A percentile compares a stretch with the other conserved stretches of the same genome.
Conservation (phyloP, 2,888 invertebrate species). For the Pollenia griseotomentosa region DNA sequence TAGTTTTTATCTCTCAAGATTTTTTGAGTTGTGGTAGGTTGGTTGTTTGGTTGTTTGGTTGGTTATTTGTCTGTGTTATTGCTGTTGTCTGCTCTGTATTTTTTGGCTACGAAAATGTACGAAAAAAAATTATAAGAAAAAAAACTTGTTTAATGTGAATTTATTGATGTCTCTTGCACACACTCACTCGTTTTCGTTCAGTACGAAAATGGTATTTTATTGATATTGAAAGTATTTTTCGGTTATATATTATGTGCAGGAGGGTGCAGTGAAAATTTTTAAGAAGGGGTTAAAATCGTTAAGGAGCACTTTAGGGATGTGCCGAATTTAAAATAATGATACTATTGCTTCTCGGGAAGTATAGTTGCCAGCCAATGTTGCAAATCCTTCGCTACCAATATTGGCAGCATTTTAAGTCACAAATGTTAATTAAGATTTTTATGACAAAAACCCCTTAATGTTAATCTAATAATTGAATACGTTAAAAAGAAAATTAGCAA, state of each 20-base stretch:
- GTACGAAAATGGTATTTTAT: slow-evolving; percentile 38
- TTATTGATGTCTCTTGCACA: slow-evolving; percentile 66
- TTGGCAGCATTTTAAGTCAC: no score
- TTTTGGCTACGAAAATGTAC: slow-evolving; percentile 69
- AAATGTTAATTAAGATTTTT: no score
- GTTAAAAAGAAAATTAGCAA: no score
- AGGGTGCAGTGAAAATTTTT: neutral
- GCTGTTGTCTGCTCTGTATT: slow-evolving; percentile 66
- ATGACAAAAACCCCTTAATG: no score
- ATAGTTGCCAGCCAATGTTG: no score
- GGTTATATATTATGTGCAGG: slow-evolving; percentile 7
- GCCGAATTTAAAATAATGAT: no score
- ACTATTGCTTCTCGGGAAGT: no score
- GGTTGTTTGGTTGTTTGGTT: neutral
- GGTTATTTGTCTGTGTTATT: slow-evolving; percentile 75
- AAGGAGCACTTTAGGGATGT: no score
- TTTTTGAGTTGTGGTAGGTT: slow-evolving; percentile 72
- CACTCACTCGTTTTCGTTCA: slow-evolving; percentile 44
- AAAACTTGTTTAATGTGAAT: slow-evolving; percentile 72
- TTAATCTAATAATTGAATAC: no score
- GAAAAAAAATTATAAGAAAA: neutral
- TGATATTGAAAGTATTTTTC: slow-evolving; percentile 38
- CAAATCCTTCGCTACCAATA: no score
- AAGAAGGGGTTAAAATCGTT: neutral
- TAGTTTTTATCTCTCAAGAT: slow-evolving; percentile 64